Percentiles rank a stretch among this genome's conserved stretches.
phyloP scores from a whole-genome alignment of 2,113 vertebrate genomes.

The Australoheros scitulus region DNA sequence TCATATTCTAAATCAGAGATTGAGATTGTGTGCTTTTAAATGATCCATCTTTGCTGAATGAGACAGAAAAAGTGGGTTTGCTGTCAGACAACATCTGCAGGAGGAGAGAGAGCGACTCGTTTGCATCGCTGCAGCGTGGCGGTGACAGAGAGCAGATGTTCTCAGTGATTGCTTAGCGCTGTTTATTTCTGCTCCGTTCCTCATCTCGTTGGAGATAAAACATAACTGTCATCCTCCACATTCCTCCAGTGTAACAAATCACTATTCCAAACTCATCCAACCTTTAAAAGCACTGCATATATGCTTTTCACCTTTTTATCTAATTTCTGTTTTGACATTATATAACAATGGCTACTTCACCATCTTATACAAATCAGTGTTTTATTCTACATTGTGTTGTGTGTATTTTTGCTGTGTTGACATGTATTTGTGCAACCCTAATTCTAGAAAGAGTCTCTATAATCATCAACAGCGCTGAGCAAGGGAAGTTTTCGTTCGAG shows the following conservation, averaged over 20 bases:
- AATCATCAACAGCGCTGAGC: not conserved
- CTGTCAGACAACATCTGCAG: constrained; percentile 64
- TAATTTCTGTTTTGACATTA: not conserved
- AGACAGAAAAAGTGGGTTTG: constrained; percentile 21
- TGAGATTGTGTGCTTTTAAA: constrained; percentile 37
- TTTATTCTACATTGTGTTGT: not conserved
- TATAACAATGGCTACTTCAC: not conserved
- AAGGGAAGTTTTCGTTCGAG: not conserved
- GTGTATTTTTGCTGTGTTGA: too few species aligned
- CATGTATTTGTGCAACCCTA: too few species aligned
- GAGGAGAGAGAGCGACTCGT: constrained; percentile 44
- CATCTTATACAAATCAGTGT: not conserved
- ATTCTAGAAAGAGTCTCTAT: not conserved
- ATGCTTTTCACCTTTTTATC: not conserved
- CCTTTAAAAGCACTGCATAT: not conserved
- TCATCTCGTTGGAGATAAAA: constrained; percentile 27
- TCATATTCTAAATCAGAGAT: constrained; percentile 32
- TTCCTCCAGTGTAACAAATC: not conserved
- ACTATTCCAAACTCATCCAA: not conserved
- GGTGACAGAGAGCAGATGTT: constrained; percentile 73
- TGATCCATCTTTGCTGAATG: constrained; percentile 31
- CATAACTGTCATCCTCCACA: constrained; percentile 36
- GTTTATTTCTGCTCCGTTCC: constrained; percentile 35
- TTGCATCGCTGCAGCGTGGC: constrained; percentile 38
- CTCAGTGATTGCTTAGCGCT: constrained; percentile 41